A percentile compares a stretch with the other conserved stretches of the same genome.
Evolutionary conservation across 2,113 vertebrate species (phyloP).

Genomic region (Oceanites oceanicus): DNA sequence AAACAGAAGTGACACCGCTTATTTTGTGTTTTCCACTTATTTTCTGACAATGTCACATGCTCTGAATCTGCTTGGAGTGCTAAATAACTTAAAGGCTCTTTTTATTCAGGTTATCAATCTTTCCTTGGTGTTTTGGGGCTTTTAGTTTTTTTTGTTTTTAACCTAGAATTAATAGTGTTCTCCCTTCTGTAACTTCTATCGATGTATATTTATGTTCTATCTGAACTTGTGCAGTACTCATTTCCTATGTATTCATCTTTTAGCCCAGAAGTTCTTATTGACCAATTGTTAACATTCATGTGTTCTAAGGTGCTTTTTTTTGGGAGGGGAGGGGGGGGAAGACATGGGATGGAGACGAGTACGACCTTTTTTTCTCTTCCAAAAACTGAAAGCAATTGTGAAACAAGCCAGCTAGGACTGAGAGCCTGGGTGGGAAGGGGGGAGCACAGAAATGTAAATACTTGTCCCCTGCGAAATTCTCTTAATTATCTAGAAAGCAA

Average conservation of each 20-base stretch:
- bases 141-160: background rate
- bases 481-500: background rate
- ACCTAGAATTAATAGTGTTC: background rate
- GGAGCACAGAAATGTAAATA: background rate
- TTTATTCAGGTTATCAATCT: background rate
- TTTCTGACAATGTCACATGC: constrained; percentile 5
- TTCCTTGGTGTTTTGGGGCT: too few relatives aligned
- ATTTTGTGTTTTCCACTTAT: constrained; percentile 28
- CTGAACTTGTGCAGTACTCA: background rate
- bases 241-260: background rate
- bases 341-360: too few relatives aligned
- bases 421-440: background rate
- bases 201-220: background rate
- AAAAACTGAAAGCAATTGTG: background rate
- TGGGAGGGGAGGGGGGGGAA: too few relatives aligned
- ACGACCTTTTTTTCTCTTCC: background rate
- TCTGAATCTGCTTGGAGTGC: background rate
- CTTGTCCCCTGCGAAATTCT: background rate
- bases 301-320: background rate
- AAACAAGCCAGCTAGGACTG: background rate
- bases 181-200: background rate
- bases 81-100: background rate
- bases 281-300: background rate
- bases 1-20: constrained; percentile 44
- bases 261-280: background rate